A percentile compares a stretch with the other conserved stretches of the same genome.
Conservation (phyloP, 2,797 vertebrate species). For the Lepilemur ruficaudatus region DNA sequence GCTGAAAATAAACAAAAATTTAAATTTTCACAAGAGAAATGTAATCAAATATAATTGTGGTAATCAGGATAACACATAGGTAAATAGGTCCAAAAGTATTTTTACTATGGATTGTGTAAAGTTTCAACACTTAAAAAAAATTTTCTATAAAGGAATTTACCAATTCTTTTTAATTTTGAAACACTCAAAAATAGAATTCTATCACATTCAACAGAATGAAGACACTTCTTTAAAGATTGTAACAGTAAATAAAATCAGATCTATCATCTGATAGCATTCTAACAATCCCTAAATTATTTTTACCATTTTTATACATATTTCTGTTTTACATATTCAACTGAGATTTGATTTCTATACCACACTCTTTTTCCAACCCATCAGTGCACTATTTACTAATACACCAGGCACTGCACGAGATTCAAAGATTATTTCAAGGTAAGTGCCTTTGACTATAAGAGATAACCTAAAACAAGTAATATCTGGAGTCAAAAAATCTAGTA, state of each 20-base stretch:
- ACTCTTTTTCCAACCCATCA: neutral
- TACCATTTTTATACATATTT: neutral
- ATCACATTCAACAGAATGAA: neutral
- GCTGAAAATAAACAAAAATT: conserved; percentile 83
- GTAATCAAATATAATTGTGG: neutral
- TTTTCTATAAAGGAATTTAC: neutral
- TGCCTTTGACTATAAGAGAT: neutral
- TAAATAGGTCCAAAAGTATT: neutral
- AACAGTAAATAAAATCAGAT: neutral
- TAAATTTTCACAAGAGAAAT: conserved; percentile 38
- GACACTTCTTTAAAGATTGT: neutral
- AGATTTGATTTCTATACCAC: neutral
- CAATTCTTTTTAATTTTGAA: neutral
- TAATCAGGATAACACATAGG: neutral
- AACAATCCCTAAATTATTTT: neutral
- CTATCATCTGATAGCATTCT: neutral
- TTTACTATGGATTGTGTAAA: neutral
- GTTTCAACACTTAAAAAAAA: neutral
- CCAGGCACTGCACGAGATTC: neutral
- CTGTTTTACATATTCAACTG: neutral
- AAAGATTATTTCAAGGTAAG: neutral
- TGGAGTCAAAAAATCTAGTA: neutral
- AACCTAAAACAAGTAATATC: neutral
- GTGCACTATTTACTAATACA: neutral
- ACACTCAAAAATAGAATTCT: neutral